A percentile compares a stretch with the other conserved stretches of the same genome.
These are phyloP conservation scores for Lochmaea capreae DNA, from an alignment of 2,888 invertebrate species.

Conservation along the genomic window DNA sequence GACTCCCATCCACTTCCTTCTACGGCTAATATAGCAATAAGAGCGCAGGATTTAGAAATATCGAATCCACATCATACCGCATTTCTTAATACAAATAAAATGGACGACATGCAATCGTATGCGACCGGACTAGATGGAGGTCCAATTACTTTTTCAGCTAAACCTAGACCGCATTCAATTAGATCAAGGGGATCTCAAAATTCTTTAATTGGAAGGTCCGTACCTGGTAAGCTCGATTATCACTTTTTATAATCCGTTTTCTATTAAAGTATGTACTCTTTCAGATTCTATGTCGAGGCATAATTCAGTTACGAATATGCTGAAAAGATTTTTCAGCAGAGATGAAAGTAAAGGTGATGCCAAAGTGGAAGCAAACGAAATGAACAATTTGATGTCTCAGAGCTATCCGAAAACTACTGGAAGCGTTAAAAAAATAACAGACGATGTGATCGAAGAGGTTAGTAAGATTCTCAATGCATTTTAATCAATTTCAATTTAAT, in stretches of 20 bases:
- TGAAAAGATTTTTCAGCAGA: constrained; percentile 81
- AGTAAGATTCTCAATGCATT: background rate
- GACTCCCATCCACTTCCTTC: constrained; percentile 90
- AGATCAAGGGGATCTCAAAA: constrained; percentile 48
- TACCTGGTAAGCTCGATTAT: constrained; percentile 53
- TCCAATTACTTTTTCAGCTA: constrained; percentile 62
- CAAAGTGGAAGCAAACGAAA: constrained; percentile 49
- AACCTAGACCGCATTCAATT: constrained; percentile 48
- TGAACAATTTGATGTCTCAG: constrained; percentile 48
- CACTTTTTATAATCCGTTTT: background rate
- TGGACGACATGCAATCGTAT: constrained; percentile 68
- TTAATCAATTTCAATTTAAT: too few species aligned
- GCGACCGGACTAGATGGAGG: constrained; percentile 44
- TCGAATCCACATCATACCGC: constrained; percentile 46
- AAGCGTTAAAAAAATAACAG: constrained; percentile 75
- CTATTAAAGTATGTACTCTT: constrained; percentile 9
- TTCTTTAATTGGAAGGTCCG: constrained; percentile 53
- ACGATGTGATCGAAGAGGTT: constrained; percentile 80
- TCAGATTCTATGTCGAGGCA: constrained; percentile 74
- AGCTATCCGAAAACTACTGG: constrained; percentile 56
- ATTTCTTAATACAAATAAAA: constrained; percentile 63
- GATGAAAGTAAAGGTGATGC: constrained; percentile 70
- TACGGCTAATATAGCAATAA: constrained; percentile 85
- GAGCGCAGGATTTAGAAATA: constrained; percentile 70
- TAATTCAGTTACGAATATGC: constrained; percentile 81